Base-by-base conservation (phyloP, 2,113 vertebrate genomes). In the Engystomops pustulosus region DNA sequence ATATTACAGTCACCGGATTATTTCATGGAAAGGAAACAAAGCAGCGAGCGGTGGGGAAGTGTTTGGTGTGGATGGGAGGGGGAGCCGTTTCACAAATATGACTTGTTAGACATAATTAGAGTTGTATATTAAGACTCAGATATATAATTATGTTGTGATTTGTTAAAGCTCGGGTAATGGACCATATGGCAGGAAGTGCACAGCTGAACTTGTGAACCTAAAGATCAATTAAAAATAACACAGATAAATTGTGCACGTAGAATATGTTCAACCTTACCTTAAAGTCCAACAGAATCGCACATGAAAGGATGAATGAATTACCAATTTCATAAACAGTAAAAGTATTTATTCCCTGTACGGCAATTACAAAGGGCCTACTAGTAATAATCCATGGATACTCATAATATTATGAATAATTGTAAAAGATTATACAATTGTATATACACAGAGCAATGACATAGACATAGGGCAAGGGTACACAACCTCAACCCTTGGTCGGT, bases 1-100 rank as follows among this genome's bases (percentile, higher is more conserved):
- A 77, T 77, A 58, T 77, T 77, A 77, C 74, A 55, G 74, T 77
- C 74, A 58, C 49, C 53, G 74, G 72, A 77, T 77, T 77, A 77
- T 77, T 77, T 20, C 74, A 77, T 58, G 74, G 51, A 32, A 58
- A 77, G 74, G 49, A 77, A 77, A 77, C 74, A 55, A 77, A 58
- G 49, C 51, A 58, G 34, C 5, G 49, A 25, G 74, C 10, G 32
- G 30, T 34, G 27, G 27, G 74, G 74, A 76, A 76, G 47, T 32
- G 49, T 77, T 77, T 77, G 49, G 32, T n/a, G 20, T 55, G 49
- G 32, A 55, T 58, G 49, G 74, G 49, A 58, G 71, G 71, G 71
- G 71, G 71, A 75, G 45, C 27, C 15, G 25, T 44, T 75, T 20
- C 32, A 14, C 74, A 77, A 55, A 55, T 77, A 34, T 38, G 74